phyloP scores from a whole-genome alignment of 2,113 vertebrate species.

The Cairina moschata region DNA sequence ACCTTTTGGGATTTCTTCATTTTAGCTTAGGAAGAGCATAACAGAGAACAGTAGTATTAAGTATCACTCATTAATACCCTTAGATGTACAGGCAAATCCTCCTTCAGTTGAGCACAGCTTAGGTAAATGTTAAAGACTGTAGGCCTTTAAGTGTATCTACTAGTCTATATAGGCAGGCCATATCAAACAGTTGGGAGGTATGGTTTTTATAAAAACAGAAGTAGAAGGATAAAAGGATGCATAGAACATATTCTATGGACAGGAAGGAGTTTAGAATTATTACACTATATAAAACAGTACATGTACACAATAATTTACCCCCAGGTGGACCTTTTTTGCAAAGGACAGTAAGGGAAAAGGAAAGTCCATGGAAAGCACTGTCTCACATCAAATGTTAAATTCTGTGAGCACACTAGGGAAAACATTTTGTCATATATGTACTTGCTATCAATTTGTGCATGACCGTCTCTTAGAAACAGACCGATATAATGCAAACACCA shows the following conservation, averaged over 20 bases:
- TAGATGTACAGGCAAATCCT: not conserved
- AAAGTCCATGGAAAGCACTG: constrained; percentile 40
- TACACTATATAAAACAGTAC: rapidly evolving
- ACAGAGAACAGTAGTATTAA: not conserved
- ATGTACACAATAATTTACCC: not conserved
- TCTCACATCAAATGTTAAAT: not conserved
- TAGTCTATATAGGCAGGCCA: not conserved
- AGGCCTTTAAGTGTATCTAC: no score
- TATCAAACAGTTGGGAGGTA: not conserved
- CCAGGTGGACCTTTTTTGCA: not conserved
- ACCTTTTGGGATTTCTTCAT: not conserved
- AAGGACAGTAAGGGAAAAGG: not conserved
- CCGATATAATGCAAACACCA: constrained; percentile 43
- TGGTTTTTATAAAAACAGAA: not conserved
- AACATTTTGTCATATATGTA: constrained; percentile 67
- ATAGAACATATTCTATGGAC: not conserved
- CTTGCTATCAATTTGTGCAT: constrained; percentile 26
- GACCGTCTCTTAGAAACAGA: constrained; percentile 68
- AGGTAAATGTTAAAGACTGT: not conserved
- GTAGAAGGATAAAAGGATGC: not conserved
- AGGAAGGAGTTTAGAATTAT: not conserved
- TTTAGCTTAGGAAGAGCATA: not conserved
- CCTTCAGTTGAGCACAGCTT: rapidly evolving
- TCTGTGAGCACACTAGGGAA: not conserved
- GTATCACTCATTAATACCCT: not conserved